These are phyloP conservation scores for Acleris laterana DNA, from an alignment of 2,888 invertebrate species.

Conservation along the genomic window DNA sequence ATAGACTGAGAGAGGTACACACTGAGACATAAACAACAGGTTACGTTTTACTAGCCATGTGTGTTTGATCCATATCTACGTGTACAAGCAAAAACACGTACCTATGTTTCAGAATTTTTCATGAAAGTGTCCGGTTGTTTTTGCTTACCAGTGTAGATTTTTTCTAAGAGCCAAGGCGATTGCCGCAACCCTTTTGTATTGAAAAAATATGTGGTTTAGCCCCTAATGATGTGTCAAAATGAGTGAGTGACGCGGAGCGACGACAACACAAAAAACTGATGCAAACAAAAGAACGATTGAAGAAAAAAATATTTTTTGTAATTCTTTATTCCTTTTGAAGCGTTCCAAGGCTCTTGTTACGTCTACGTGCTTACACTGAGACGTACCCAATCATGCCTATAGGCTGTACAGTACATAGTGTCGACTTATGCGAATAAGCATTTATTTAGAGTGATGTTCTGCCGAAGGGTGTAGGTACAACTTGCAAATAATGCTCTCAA, in stretches of 20 bases:
- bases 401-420: constrained; percentile 6
- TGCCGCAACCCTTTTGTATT: constrained; percentile 2
- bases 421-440: constrained; percentile 3
- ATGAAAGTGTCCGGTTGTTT: too few relatives aligned
- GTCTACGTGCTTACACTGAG: constrained; percentile 23
- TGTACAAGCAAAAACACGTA: too few relatives aligned
- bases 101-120: too few relatives aligned
- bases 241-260: constrained; percentile 2
- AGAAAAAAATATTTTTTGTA: constrained; percentile 25
- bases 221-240: constrained; percentile 28
- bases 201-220: not conserved
- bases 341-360: constrained; percentile 17
- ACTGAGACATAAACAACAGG: too few relatives aligned
- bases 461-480: constrained; percentile 5
- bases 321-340: constrained; percentile 35
- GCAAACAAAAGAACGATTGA: constrained; percentile 14
- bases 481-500: constrained; percentile 4
- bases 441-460: constrained; percentile 5
- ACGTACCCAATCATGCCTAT: constrained; percentile 26
- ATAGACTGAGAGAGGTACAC: too few relatives aligned
- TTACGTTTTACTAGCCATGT: too few relatives aligned
- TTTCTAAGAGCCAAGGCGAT: too few relatives aligned
- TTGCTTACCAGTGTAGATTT: too few relatives aligned
- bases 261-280: constrained; percentile 10
- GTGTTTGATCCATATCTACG: too few relatives aligned